A percentile compares a stretch with the other conserved stretches of the same genome.
phyloP scores from a whole-genome alignment of 2,113 vertebrate species.

The Hucho hucho region DNA sequence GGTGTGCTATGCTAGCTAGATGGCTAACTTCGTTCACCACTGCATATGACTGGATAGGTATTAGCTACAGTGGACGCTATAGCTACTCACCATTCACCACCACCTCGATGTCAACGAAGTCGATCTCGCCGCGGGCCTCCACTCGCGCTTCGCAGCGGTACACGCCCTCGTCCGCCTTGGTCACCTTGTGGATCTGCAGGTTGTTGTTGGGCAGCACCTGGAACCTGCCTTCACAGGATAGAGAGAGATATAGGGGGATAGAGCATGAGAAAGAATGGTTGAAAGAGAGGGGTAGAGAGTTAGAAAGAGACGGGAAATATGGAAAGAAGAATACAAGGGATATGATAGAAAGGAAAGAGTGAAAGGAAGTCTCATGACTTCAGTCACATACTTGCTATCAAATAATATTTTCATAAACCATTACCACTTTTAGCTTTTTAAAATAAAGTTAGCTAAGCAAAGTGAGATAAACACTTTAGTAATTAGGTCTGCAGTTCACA shows the following conservation, averaged over 20 bases:
- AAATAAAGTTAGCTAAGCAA: conserved; percentile 21
- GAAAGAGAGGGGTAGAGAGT: background rate
- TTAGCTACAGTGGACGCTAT: background rate
- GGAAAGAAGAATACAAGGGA: background rate
- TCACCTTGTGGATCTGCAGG: conserved; percentile 92
- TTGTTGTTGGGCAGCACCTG: conserved; percentile 90
- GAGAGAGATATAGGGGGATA: conserved; percentile 8
- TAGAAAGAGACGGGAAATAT: background rate
- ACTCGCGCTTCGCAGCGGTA: conserved; percentile 97
- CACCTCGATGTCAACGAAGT: conserved; percentile 93
- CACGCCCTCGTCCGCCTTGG: conserved; percentile 93
- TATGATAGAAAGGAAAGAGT: background rate
- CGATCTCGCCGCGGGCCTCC: conserved; percentile 95
- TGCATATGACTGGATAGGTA: background rate
- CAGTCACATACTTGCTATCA: conserved; percentile 36
- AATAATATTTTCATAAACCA: conserved; percentile 22
- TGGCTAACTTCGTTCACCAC: too few species aligned
- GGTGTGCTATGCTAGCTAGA: too few species aligned
- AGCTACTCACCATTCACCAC: conserved; percentile 92
- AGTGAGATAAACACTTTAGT: conserved; percentile 47
- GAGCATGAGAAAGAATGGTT: conserved; percentile 29
- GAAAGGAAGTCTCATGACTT: background rate
- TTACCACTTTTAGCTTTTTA: conserved; percentile 47
- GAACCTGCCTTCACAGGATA: conserved; percentile 80
- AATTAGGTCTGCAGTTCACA: conserved; percentile 46